Base-by-base conservation (phyloP, 2,888 invertebrate genomes). In the Apamea crenata region DNA sequence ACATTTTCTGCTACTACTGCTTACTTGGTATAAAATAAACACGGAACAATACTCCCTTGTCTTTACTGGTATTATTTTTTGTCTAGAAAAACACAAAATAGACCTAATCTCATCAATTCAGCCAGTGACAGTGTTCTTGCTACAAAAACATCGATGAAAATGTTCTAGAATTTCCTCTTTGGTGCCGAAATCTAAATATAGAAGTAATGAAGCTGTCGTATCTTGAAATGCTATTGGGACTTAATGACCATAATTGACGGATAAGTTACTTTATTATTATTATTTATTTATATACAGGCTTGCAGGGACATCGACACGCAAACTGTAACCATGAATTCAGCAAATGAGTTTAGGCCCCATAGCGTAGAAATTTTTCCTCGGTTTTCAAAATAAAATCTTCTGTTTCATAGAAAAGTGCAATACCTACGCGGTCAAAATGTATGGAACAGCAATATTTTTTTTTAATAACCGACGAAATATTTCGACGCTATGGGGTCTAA, bases 51-150 rank as follows among this genome's bases (percentile, higher is more conserved):
- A 82, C 61, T 68, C 77, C 63, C 63, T 72, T 59, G 67, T 73
- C 73, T 65, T 69, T 12, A 6, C 36, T 85, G 5, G 59, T 61
- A 21, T 59, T 81, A 73, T 85, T 82, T 85, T 81, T 85, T 85
- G 44, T 74, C 25, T 59, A 74, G 25, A 73, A 81, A 63, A 61
- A 81, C n/a, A 81, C 44, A 81, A 81, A 66, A 44, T 67, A 71
- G 36, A 70, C 53, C 40, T 78, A 56, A 67, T 77, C 77, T 80
- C 73, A 66, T 84, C 81, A 78, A 84, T 78, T 87, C 66, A 56
- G n/a, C 47, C 63, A 50, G 73, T 50, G 77, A 70, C 73, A 77
- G 32, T 63, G 44, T 68, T 18, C 32, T 59, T 69, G 59, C 14
- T 61, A 69, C 29, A 81, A 85, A 82, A 85, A 85, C 50, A 36